A percentile compares a stretch with the other conserved stretches of the same genome.
Conservation (phyloP, 35 echinoderm and acorn worm species). For the Lytechinus pictus region DNA sequence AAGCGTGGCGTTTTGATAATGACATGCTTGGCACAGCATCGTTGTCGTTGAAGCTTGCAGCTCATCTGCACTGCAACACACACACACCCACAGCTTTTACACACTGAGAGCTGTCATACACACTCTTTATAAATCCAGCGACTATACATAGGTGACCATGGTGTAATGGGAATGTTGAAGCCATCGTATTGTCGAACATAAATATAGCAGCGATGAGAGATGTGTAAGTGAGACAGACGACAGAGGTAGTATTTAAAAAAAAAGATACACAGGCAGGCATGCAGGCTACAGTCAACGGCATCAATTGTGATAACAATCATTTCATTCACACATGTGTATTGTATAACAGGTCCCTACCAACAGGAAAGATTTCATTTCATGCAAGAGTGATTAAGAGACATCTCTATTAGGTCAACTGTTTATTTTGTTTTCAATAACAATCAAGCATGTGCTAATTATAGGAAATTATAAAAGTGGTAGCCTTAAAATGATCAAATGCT, state of each 20-base stretch:
- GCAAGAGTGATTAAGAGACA: background rate
- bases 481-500: background rate
- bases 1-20: slow-evolving; percentile 25
- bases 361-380: background rate
- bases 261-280: background rate
- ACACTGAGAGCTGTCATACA: background rate
- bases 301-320: background rate
- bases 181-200: background rate
- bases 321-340: background rate
- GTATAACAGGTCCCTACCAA: background rate
- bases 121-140: background rate
- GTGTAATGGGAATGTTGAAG: slow-evolving; percentile 14
- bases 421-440: background rate
- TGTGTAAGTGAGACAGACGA: background rate
- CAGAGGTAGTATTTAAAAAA: background rate
- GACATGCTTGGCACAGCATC: slow-evolving; percentile 7
- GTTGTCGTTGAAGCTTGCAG: background rate
- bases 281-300: background rate
- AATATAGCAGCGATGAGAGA: slow-evolving; percentile 33
- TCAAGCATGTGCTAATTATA: background rate
- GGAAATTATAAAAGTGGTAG: background rate
- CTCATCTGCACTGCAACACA: background rate
- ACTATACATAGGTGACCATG: background rate
- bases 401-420: background rate
- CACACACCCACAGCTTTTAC: background rate